phyloP scores from a whole-genome alignment of 2,888 invertebrate genomes.

The Lasius fuliginosus region DNA sequence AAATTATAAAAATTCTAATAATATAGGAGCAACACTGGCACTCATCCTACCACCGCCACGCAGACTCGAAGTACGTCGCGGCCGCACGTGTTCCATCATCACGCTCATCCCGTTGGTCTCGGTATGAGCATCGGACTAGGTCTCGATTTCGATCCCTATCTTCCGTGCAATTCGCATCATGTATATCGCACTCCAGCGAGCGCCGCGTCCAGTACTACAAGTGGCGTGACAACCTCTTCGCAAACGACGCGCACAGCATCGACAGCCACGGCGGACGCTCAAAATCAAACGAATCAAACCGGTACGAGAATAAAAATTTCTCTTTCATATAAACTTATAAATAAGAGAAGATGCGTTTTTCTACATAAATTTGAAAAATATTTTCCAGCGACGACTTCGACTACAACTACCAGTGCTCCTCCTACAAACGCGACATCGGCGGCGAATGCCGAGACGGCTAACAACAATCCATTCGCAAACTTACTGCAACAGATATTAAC shows the following conservation, averaged over 20 bases:
- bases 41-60: conserved; percentile 91
- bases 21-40: conserved; percentile 89
- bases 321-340: not conserved
- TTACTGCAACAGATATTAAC: conserved; percentile 57
- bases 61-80: conserved; percentile 91
- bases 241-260: conserved; percentile 78
- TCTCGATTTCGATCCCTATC: conserved; percentile 89
- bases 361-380: conserved; percentile 9
- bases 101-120: conserved; percentile 87
- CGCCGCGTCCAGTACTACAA: conserved; percentile 69
- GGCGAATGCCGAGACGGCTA: conserved; percentile 56
- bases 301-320: conserved; percentile 62
- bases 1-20: conserved; percentile 17
- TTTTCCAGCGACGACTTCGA: conserved; percentile 72
- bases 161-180: conserved; percentile 92
- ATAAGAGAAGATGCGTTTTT: not conserved
- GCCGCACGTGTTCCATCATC: conserved; percentile 90
- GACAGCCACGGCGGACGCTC: conserved; percentile 87
- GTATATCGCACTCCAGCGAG: conserved; percentile 84
- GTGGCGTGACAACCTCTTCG: conserved; percentile 67
- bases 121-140: conserved; percentile 78
- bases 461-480: conserved; percentile 48
- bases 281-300: conserved; percentile 74
- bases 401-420: conserved; percentile 62
- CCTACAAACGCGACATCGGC: conserved; percentile 65